A percentile compares a stretch with the other conserved stretches of the same genome.
Conservation (phyloP, 2,113 vertebrate species). For the Porphyrio hochstetteri region DNA sequence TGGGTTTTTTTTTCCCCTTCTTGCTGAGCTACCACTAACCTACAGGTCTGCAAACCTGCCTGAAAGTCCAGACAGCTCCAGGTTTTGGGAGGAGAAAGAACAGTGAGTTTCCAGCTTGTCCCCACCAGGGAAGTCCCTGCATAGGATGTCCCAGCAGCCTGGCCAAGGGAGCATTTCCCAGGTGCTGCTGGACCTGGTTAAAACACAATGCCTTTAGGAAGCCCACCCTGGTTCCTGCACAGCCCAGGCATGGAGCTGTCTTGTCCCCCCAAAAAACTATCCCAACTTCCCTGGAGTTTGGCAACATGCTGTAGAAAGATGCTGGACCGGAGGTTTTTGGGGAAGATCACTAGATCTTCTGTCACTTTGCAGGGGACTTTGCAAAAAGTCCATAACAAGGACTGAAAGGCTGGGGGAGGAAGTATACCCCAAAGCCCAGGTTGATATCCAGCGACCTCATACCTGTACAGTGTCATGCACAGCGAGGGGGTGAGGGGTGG, state of each 20-base stretch:
- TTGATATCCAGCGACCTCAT: rapidly evolving
- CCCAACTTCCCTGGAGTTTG: neutral
- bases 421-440: rapidly evolving
- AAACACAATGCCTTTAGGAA: neutral
- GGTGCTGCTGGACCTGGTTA: neutral
- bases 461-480: rapidly evolving
- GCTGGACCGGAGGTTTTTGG: rapidly evolving
- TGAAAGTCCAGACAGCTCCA: neutral
- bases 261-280: rapidly evolving
- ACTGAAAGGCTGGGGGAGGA: neutral
- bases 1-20: neutral
- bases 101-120: rapidly evolving
- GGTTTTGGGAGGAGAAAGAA: neutral
- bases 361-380: neutral
- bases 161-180: rapidly evolving
- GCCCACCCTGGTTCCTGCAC: neutral
- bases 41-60: neutral
- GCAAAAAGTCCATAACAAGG: neutral
- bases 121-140: rapidly evolving
- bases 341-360: neutral
- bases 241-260: too few relatives aligned
- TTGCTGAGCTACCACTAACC: neutral
- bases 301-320: rapidly evolving
- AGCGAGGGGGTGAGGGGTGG: rapidly evolving
- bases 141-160: rapidly evolving